Evolutionary conservation across 2,113 vertebrate genomes (phyloP).

Genomic region (Muntiacus reevesi): DNA sequence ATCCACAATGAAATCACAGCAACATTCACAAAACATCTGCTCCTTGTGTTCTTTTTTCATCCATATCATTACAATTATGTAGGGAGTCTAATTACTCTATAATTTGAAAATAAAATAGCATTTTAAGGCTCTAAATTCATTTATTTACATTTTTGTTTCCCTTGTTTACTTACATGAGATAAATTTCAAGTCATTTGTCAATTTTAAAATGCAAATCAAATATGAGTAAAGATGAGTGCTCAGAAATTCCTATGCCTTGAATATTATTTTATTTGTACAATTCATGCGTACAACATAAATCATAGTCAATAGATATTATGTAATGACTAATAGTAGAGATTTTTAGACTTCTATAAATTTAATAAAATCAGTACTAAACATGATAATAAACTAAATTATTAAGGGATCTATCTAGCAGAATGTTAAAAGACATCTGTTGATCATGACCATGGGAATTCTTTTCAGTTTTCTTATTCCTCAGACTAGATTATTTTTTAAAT

Average conservation of each 20-base stretch:
- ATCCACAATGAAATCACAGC: too few species aligned
- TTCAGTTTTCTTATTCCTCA: background rate
- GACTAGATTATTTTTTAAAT: background rate
- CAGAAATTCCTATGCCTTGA: background rate
- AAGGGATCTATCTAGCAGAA: background rate
- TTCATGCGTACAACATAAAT: background rate
- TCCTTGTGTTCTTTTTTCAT: background rate
- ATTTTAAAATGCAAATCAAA: background rate
- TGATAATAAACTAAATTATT: background rate
- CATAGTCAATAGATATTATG: background rate
- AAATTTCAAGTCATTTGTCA: background rate
- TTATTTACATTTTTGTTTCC: background rate
- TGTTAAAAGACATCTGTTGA: background rate
- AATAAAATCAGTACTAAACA: background rate
- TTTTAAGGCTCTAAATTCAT: background rate
- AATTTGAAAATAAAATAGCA: background rate
- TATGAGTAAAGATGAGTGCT: background rate
- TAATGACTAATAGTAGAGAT: background rate
- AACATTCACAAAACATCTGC: background rate
- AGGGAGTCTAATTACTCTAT: background rate
- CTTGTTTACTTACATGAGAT: background rate
- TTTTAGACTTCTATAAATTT: background rate
- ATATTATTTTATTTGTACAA: background rate
- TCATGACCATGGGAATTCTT: background rate
- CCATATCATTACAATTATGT: background rate